Evolutionary conservation across 2,797 vertebrate genomes (phyloP), one percentile per base, ranked within the genome.

Genomic region (Pterois miles): DNA sequence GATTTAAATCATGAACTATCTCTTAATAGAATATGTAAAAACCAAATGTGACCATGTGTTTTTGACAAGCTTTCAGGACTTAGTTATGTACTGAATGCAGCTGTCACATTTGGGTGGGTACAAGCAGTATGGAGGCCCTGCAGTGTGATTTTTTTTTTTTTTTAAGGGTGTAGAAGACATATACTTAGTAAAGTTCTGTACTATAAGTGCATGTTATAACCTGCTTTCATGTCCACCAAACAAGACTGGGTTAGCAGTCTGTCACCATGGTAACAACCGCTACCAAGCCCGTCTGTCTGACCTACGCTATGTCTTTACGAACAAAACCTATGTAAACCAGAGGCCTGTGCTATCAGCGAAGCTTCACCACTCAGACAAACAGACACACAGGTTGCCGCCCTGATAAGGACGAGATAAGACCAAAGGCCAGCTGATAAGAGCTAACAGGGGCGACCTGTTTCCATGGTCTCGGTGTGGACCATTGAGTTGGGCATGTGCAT

Each of bases 361-460:
- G 22, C 13, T 80, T 56, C 36, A 8, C 54, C 22, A 18, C 82
- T 25, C 8, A 5, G 65, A 75, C 31, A 79, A n/a, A 60, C 65
- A 23, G 2, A 63, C 56, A 67, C 60, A 54, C 53, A 56, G 48
- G 65, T 66, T 27, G 4, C 75, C 9, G 8, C 56, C 72, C 56
- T 57, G 58, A 70, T 66, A 73, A 4, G 0, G 50, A 67, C 66
- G 3, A 71, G 79, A 88, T 83, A 36, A 81, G 74, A 67, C 25
- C 73, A 86, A 80, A 80, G 79, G 63, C 29, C 29, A 29, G 40
- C 78, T 56, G 88, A 91, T 89, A 74, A 78, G 67, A 68, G 54
- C 27, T n/a, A 54, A 65, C 36, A 6, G 25, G 58, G 34, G 16
- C 23, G 4, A 29, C 23, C 20, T 4, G 48, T 71, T 64, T 59